Evolutionary conservation across 2,797 vertebrate genomes (phyloP).

Genomic region (Lateolabrax maculatus): DNA sequence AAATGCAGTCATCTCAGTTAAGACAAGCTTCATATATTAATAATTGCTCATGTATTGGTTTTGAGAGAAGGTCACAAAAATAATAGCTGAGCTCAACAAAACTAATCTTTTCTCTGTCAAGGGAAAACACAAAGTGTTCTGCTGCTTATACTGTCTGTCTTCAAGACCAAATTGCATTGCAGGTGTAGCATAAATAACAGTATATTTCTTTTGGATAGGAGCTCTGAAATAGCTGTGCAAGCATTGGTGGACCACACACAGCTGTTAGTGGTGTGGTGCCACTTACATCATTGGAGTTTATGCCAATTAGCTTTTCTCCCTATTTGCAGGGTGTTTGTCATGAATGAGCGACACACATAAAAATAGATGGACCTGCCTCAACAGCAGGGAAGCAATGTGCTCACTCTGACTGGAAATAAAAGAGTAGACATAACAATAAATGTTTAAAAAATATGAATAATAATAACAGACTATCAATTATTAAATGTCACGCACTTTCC

Average conservation of each 20-base stretch:
- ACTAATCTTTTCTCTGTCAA: slow-evolving; percentile 56
- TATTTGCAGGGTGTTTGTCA: slow-evolving; percentile 65
- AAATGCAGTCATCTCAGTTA: slow-evolving; percentile 47
- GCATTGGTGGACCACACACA: slow-evolving; percentile 74
- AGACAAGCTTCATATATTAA: slow-evolving; percentile 42
- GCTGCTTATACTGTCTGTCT: slow-evolving; percentile 55
- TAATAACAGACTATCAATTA: neutral
- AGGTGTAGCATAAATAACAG: slow-evolving; percentile 69
- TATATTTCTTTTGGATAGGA: slow-evolving; percentile 64
- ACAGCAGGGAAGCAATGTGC: neutral
- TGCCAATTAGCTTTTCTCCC: slow-evolving; percentile 67
- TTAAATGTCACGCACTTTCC: neutral
- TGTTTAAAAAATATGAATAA: slow-evolving; percentile 16
- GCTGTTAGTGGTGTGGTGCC: slow-evolving; percentile 63
- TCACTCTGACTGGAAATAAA: slow-evolving; percentile 9
- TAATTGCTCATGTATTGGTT: slow-evolving; percentile 46
- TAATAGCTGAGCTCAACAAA: slow-evolving; percentile 59
- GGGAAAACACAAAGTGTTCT: slow-evolving; percentile 50
- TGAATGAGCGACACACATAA: slow-evolving; percentile 56
- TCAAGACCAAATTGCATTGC: slow-evolving; percentile 50
- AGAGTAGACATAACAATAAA: slow-evolving; percentile 8
- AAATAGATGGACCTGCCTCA: slow-evolving; percentile 57
- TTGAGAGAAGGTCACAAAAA: slow-evolving; percentile 48
- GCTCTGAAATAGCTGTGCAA: slow-evolving; percentile 73
- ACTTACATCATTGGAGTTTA: slow-evolving; percentile 72